phyloP scores from a whole-genome alignment of 30 jellyfish, hydroid and myxozoan species.

The Pseudorhiza aurosa region DNA sequence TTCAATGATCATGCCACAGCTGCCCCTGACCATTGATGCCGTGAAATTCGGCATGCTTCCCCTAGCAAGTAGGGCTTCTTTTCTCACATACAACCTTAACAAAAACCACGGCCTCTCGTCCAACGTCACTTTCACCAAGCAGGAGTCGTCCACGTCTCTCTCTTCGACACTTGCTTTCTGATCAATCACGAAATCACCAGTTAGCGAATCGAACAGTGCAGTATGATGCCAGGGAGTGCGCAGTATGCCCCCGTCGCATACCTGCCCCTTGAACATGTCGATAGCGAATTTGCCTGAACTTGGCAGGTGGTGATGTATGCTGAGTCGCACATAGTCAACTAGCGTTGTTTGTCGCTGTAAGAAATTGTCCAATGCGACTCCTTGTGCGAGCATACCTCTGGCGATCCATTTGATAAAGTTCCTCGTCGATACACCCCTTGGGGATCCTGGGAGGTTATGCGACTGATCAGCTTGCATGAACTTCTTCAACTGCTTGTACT shows the following conservation, averaged over 20 bases:
- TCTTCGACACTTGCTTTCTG: conserved; percentile 3
- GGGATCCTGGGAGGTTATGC: conserved; percentile 40
- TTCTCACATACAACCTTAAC: conserved; percentile 1
- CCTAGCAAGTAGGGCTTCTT: not conserved
- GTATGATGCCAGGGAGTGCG: conserved; percentile 78
- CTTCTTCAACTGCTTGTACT: conserved; percentile 37
- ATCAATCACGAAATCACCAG: conserved; percentile 40
- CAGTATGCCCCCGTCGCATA: conserved; percentile 15
- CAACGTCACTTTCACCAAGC: conserved; percentile 7
- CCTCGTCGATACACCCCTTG: conserved; percentile 23
- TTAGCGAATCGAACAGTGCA: conserved; percentile 31
- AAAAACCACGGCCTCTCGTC: conserved; percentile 30
- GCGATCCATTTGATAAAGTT: conserved; percentile 31
- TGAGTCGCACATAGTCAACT: conserved; percentile 38
- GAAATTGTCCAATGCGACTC: conserved; percentile 66
- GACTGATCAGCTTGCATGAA: conserved; percentile 51
- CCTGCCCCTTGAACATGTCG: conserved; percentile 30
- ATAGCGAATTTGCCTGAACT: conserved; percentile 53
- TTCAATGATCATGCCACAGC: conserved; percentile 42
- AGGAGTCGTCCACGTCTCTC: not conserved
- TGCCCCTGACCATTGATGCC: conserved; percentile 10
- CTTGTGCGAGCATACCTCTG: conserved; percentile 63
- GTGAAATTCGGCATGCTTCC: not conserved
- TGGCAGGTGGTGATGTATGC: conserved; percentile 63
- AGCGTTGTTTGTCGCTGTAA: conserved; percentile 7